Percentiles rank a stretch among this genome's conserved stretches.
Conservation (phyloP, 2,113 vertebrate genomes). For the Aldabrachelys gigantea region DNA sequence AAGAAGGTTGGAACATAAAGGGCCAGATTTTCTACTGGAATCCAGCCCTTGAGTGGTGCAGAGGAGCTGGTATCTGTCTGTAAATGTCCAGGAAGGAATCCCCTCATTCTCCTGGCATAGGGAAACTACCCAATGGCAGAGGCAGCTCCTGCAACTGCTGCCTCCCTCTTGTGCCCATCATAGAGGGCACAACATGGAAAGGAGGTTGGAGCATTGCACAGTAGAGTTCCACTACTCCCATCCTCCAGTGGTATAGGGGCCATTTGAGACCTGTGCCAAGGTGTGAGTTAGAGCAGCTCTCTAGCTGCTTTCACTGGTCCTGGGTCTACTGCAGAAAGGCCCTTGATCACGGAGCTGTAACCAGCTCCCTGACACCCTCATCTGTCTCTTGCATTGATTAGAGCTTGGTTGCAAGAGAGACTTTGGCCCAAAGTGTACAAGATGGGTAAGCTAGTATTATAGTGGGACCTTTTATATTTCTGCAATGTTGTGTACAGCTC, state of each 20-base stretch:
- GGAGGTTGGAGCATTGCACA: background rate
- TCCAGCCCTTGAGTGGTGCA: accelerated
- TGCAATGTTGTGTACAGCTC: background rate
- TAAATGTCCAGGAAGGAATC: background rate
- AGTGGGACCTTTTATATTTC: background rate
- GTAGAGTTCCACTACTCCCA: background rate
- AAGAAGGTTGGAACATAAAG: background rate
- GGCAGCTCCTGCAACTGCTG: background rate
- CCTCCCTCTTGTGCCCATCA: background rate
- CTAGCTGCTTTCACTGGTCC: background rate
- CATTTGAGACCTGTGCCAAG: background rate
- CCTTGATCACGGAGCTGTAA: background rate
- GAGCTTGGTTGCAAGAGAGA: background rate
- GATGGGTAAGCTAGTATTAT: no score
- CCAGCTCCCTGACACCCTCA: background rate
- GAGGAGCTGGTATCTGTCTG: background rate
- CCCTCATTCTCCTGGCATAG: background rate
- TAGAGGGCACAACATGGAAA: background rate
- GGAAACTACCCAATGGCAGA: background rate
- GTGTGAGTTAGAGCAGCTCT: background rate
- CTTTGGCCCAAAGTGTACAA: background rate
- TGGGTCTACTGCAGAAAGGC: background rate
- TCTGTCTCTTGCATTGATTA: background rate
- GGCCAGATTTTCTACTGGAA: background rate
- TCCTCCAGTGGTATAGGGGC: background rate